These are phyloP conservation scores for Abrostola triplasia DNA, from an alignment of 2,888 invertebrate genomes.

Conservation along the genomic window DNA sequence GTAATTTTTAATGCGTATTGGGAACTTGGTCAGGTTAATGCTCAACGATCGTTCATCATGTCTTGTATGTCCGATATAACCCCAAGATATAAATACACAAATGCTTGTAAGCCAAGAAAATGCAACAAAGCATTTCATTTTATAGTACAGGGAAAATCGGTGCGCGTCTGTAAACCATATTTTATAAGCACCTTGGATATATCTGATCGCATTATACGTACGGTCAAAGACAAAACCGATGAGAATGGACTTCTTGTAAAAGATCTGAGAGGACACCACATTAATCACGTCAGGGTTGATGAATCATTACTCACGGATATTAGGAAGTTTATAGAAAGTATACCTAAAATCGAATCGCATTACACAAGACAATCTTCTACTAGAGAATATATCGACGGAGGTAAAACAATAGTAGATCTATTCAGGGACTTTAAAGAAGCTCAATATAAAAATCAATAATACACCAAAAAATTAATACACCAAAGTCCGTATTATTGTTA, in stretches of 20 bases:
- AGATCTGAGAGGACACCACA: slow-evolving; percentile 45
- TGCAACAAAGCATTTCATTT: slow-evolving; percentile 27
- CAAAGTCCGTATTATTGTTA: too few species aligned
- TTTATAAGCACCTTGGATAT: slow-evolving; percentile 18
- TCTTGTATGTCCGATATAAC: slow-evolving; percentile 41
- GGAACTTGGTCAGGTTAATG: slow-evolving; percentile 17
- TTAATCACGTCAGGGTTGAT: slow-evolving; percentile 33
- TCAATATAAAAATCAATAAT: too few species aligned
- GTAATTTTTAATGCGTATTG: slow-evolving; percentile 9
- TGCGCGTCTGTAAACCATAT: slow-evolving; percentile 20
- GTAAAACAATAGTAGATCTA: too few species aligned
- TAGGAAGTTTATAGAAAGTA: slow-evolving; percentile 43
- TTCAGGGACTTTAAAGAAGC: too few species aligned
- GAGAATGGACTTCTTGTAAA: slow-evolving; percentile 33
- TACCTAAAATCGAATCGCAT: too few species aligned
- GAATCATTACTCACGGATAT: slow-evolving; percentile 31
- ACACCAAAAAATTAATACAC: too few species aligned
- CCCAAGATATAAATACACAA: slow-evolving; percentile 28
- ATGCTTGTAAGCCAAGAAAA: slow-evolving; percentile 15
- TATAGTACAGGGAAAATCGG: slow-evolving; percentile 1
- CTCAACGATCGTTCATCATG: slow-evolving; percentile 38
- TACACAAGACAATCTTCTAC: too few species aligned
- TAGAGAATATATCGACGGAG: too few species aligned
- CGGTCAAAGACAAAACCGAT: slow-evolving; percentile 12
- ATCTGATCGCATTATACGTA: slow-evolving; percentile 9